Conservation (phyloP, 1,140 invertebrate species). For the Aplysia californica region DNA sequence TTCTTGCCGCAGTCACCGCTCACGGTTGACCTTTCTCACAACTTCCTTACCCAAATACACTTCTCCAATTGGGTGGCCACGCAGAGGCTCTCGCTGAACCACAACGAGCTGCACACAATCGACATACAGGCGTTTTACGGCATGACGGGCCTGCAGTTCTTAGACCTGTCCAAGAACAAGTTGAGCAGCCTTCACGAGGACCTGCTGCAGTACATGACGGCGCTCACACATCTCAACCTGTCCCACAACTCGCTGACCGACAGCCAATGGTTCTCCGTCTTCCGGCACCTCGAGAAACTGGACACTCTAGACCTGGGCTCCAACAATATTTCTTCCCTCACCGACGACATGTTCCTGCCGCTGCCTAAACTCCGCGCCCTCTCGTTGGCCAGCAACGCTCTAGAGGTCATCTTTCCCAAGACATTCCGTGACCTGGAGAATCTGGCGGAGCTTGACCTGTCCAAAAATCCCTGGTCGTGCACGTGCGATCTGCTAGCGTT, state of each 20-base stretch:
- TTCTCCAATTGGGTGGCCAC: slow-evolving; percentile 47
- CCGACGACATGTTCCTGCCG: slow-evolving; percentile 29
- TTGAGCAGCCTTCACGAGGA: slow-evolving; percentile 38
- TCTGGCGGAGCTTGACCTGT: slow-evolving; percentile 48
- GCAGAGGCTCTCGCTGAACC: slow-evolving; percentile 35
- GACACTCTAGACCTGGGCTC: slow-evolving; percentile 43
- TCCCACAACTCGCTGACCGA: slow-evolving; percentile 40
- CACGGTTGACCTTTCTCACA: slow-evolving; percentile 56
- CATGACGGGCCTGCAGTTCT: slow-evolving; percentile 37
- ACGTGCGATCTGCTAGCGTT: slow-evolving; percentile 48
- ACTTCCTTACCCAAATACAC: slow-evolving; percentile 38
- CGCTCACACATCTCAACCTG: slow-evolving; percentile 42
- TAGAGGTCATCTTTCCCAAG: slow-evolving; percentile 33
- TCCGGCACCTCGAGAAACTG: slow-evolving; percentile 37
- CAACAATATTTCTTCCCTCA: slow-evolving; percentile 43
- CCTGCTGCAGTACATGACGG: slow-evolving; percentile 40
- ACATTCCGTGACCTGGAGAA: slow-evolving; percentile 37
- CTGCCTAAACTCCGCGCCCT: slow-evolving; percentile 34
- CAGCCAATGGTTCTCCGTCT: slow-evolving; percentile 24
- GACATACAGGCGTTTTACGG: slow-evolving; percentile 44
- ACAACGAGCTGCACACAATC: slow-evolving; percentile 41
- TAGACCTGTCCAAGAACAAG: slow-evolving; percentile 48
- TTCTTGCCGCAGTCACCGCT: slow-evolving; percentile 48
- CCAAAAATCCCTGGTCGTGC: slow-evolving; percentile 53
- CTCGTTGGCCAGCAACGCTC: slow-evolving; percentile 34